Conservation (phyloP, 2,113 vertebrate species). For the Sorex araneus region DNA sequence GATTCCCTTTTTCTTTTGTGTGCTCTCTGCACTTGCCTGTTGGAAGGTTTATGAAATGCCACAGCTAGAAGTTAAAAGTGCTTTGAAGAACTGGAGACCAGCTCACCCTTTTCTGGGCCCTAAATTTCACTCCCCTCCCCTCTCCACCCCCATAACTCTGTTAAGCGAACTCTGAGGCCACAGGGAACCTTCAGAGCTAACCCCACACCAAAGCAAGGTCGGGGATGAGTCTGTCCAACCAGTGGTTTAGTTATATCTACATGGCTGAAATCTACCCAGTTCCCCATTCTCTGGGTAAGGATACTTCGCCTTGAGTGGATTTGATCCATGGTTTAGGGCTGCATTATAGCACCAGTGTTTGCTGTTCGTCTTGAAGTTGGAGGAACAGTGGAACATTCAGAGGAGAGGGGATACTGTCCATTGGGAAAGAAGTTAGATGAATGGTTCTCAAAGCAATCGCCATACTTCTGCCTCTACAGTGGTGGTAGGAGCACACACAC, state of each 20-base stretch:
- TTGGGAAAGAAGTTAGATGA: neutral
- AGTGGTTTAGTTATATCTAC: neutral
- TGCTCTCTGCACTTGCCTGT: constrained; percentile 82
- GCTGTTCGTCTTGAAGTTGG: neutral
- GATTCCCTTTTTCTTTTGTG: constrained; percentile 81
- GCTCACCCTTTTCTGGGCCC: neutral
- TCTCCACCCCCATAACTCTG: neutral
- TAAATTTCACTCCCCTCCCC: neutral
- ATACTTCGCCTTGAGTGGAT: neutral
- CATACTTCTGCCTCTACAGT: neutral
- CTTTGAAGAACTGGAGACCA: neutral
- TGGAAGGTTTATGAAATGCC: constrained; percentile 74
- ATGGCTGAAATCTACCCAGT: neutral
- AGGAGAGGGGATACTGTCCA: neutral
- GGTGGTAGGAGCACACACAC: neutral
- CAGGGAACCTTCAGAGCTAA: neutral
- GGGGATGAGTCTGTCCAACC: neutral
- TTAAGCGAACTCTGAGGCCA: rapidly evolving
- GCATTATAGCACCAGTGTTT: neutral
- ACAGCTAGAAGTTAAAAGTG: constrained; percentile 51
- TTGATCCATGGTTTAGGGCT: neutral
- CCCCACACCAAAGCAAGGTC: neutral
- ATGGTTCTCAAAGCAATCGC: neutral
- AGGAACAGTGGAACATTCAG: neutral
- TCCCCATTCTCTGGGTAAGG: too few species aligned